Percentiles rank a stretch among this genome's conserved stretches.
Conservation (phyloP, 2,797 vertebrate genomes). For the Mormyrops attenuatus region DNA sequence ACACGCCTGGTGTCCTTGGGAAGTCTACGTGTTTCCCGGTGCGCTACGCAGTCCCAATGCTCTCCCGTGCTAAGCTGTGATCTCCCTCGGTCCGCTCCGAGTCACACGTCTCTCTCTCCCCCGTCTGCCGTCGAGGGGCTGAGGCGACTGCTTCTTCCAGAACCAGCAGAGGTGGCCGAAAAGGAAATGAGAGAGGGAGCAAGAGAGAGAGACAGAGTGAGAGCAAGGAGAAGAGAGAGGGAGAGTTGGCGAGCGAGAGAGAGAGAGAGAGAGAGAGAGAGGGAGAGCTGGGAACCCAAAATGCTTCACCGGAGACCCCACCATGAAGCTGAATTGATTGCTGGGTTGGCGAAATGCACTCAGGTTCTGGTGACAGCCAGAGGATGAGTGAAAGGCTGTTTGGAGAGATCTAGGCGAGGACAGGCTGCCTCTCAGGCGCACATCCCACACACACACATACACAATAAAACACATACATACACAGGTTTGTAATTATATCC, state of each 20-base stretch:
- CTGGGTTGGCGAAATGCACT: not conserved
- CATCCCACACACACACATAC: not conserved
- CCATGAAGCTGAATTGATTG: not conserved
- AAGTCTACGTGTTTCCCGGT: not conserved
- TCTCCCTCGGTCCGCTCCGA: not conserved
- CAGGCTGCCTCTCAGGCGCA: conserved; percentile 24
- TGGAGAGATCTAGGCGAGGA: conserved; percentile 55
- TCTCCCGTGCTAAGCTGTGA: not conserved
- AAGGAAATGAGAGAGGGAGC: not conserved
- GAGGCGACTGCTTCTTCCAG: not conserved
- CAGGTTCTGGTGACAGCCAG: not conserved
- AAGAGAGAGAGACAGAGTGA: not conserved
- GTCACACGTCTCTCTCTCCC: conserved; percentile 40
- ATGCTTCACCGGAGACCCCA: not conserved
- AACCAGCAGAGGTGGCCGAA: not conserved
- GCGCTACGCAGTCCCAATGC: not conserved
- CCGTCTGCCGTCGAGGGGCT: not conserved
- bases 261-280: not conserved
- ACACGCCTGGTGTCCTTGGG: not conserved
- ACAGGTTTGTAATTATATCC: not conserved
- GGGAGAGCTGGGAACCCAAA: not conserved
- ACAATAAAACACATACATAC: not conserved
- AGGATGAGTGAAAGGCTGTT: conserved; percentile 21
- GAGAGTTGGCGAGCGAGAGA: not conserved
- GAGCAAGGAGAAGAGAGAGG: not conserved